Evolutionary conservation across 2,797 vertebrate species (phyloP).

Genomic region (Trichosurus vulpecula): DNA sequence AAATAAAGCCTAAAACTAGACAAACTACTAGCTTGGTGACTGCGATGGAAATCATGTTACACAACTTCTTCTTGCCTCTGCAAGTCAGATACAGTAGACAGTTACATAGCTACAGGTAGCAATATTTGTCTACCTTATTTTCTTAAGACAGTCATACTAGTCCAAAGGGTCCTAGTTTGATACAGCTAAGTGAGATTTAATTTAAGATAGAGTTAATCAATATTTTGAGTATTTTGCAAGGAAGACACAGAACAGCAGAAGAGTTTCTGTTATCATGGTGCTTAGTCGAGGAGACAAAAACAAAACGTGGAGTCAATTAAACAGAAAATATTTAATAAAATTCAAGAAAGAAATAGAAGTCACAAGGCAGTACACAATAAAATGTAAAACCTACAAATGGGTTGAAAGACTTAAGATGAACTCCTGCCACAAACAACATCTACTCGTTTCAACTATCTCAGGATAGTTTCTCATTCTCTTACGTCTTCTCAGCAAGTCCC

Average conservation of each 20-base stretch:
- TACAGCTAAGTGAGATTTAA: not conserved
- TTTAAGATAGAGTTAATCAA: not conserved
- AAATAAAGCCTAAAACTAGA: slow-evolving; percentile 39
- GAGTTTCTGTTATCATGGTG: not conserved
- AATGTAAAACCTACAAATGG: not conserved
- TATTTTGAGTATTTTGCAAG: not conserved
- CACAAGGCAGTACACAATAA: slow-evolving; percentile 18
- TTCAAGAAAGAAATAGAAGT: slow-evolving; percentile 35
- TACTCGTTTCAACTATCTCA: slow-evolving; percentile 47
- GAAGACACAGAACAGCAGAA: slow-evolving; percentile 41
- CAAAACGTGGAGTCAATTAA: slow-evolving; percentile 38
- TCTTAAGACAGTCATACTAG: not conserved
- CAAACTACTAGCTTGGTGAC: not conserved
- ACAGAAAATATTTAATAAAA: slow-evolving; percentile 49
- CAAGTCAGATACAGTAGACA: slow-evolving; percentile 45
- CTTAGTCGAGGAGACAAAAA: slow-evolving; percentile 4
- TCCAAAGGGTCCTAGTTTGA: not conserved
- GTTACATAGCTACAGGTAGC: not conserved
- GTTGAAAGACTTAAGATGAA: slow-evolving; percentile 54
- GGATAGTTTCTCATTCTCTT: slow-evolving; percentile 34
- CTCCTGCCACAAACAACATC: slow-evolving; percentile 58
- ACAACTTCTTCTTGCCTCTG: not conserved
- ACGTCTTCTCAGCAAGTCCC: not conserved
- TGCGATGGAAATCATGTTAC: slow-evolving; percentile 33
- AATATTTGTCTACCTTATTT: not conserved